These are phyloP conservation scores for Lanistes nyassanus DNA, from an alignment of 1,140 invertebrate genomes.

Conservation along the genomic window DNA sequence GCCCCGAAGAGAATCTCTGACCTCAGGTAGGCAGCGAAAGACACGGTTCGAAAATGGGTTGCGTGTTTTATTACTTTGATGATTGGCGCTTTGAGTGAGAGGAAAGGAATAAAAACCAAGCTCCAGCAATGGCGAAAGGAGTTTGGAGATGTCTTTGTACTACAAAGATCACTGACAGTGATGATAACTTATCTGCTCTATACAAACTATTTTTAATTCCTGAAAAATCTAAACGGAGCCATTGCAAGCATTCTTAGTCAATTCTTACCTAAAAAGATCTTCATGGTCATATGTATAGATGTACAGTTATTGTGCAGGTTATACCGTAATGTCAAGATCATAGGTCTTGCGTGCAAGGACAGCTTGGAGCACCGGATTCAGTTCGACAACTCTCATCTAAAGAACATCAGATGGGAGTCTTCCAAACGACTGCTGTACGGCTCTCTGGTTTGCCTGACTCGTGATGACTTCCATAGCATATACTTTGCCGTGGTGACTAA, in stretches of 20 bases:
- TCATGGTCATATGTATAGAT: no score
- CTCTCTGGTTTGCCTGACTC: constrained; percentile 76
- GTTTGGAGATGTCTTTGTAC: no score
- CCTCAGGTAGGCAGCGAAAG: constrained; percentile 31
- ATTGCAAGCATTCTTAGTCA: no score
- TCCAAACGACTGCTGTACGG: constrained; percentile 76
- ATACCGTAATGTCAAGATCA: constrained; percentile 46
- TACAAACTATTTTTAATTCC: no score
- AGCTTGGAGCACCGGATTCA: constrained; percentile 41
- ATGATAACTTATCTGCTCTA: not conserved
- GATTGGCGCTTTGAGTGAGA: not conserved
- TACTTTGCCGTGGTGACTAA: constrained; percentile 75
- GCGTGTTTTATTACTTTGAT: not conserved
- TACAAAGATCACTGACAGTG: not conserved
- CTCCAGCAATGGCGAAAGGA: no score
- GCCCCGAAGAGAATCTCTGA: constrained; percentile 27
- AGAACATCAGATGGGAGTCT: constrained; percentile 51
- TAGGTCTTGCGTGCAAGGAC: constrained; percentile 41
- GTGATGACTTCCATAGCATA: constrained; percentile 74
- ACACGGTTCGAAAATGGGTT: no score
- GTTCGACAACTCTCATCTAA: constrained; percentile 42
- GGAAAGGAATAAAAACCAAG: no score
- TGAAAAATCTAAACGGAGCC: no score
- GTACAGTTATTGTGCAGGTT: constrained; percentile 21
- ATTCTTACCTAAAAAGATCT: no score